Conservation (phyloP, 1,140 invertebrate species). For the Lordiphosa collinella region DNA sequence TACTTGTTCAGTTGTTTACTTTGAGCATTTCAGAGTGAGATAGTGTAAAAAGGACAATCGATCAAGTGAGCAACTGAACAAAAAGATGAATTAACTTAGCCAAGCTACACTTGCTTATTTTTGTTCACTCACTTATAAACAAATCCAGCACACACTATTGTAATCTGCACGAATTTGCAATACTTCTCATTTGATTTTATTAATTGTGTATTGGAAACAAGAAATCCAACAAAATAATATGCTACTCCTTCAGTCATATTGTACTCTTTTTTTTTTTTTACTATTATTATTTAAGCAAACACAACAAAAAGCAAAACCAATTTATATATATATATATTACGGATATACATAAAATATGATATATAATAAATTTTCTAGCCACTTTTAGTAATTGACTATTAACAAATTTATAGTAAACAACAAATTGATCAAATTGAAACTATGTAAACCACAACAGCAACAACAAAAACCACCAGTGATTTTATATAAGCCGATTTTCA, state of each 20-base stretch:
- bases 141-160: too few species aligned
- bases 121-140: neutral
- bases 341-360: slow-evolving; percentile 34
- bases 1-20: too few species aligned
- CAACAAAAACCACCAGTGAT: slow-evolving; percentile 66
- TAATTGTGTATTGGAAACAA: slow-evolving; percentile 7
- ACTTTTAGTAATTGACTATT: slow-evolving; percentile 68
- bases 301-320: slow-evolving; percentile 26
- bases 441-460: slow-evolving; percentile 36
- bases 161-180: too few species aligned
- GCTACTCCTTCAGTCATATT: slow-evolving; percentile 53
- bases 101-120: neutral
- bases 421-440: slow-evolving; percentile 51
- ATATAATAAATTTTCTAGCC: slow-evolving; percentile 61
- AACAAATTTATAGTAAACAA: slow-evolving; percentile 54
- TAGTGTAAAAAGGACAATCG: too few species aligned
- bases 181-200: slow-evolving; percentile 2
- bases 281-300: slow-evolving; percentile 54
- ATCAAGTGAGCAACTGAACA: slow-evolving; percentile 51
- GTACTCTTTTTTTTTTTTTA: slow-evolving; percentile 45
- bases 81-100: slow-evolving; percentile 3
- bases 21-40: too few species aligned
- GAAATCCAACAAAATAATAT: slow-evolving; percentile 28
- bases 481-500: slow-evolving; percentile 69
- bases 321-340: slow-evolving; percentile 35